Evolutionary conservation across 1,140 invertebrate species (phyloP), one percentile per base, ranked within the genome.

Genomic region (Heliconius melpomene): DNA sequence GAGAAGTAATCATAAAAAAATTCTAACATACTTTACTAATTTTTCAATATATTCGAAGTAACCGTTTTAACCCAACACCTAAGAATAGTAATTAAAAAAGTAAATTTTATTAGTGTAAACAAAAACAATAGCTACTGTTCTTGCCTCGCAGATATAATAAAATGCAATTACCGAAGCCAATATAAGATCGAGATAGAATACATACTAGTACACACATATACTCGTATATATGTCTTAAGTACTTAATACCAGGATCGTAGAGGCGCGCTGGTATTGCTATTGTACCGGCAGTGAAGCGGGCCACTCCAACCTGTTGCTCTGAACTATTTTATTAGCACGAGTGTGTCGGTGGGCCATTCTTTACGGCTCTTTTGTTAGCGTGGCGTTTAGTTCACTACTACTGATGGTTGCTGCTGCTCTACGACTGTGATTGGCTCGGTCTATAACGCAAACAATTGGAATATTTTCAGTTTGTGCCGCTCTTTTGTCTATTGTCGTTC

Each of bases 301-400:
- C 86, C 85, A 84, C 83, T 81, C 78, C 89, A 88, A 94, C 91
- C 92, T 94, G 92, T 94, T 94, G 92, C 92, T 78, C 84, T 82
- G 86, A 94, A 93, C 92, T 94, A 93, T 93, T 94, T 94, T 94
- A 93, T 93, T 93, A 93, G 90, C 88, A 86, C 85, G 87, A 91
- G 89, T 90, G 86, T 94, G 91, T 91, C 85, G 90, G 88, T 88
- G 90, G 87, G 84, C 92, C 90, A 93, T 94, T 94, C 92, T 94
- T 94, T 94, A 94, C 89, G 87, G 90, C 86, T 91, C 91, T 94
- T 93, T 93, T 93, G 92, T 94, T 90, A 88, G 88, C 84, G 85
- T 86, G 86, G 86, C 89, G 90, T 91, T 93, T 91, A 91, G 91
- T 91, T 84, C 83, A 84, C 87, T 83, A 86, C 84, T 77, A 84